These are phyloP conservation scores for Lasiurus cinereus DNA, from an alignment of 2,113 vertebrate species.

Conservation along the genomic window DNA sequence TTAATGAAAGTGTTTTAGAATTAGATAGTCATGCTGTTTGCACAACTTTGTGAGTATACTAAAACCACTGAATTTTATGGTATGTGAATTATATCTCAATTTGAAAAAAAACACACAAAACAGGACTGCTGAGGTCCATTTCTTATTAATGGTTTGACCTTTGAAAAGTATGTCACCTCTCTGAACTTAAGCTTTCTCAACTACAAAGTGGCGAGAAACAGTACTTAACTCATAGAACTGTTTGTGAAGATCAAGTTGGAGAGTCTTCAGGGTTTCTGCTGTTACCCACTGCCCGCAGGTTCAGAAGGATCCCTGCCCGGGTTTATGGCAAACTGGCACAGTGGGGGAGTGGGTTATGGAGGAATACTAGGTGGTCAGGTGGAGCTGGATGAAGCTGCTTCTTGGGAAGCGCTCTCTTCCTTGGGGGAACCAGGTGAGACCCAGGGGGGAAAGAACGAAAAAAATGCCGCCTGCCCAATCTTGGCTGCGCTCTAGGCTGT, in stretches of 20 bases:
- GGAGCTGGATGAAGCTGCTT: not conserved
- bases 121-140: not conserved
- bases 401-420: not conserved
- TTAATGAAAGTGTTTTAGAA: not conserved
- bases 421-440: not conserved
- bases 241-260: not conserved
- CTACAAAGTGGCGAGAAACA: not conserved
- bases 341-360: not conserved
- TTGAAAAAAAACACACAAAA: not conserved
- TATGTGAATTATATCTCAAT: not conserved
- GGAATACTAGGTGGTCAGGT: not conserved
- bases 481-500: not conserved
- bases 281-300: not conserved
- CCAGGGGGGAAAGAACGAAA: not conserved
- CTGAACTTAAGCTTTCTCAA: not conserved
- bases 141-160: not conserved
- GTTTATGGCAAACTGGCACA: not conserved
- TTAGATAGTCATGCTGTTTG: not conserved
- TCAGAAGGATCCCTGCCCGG: not conserved
- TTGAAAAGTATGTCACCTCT: not conserved
- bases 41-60: not conserved
- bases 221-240: not conserved
- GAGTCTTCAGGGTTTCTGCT: not conserved
- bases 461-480: not conserved
- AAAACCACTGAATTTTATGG: not conserved